Conservation (phyloP, 2,113 vertebrate genomes). For the Chunga burmeisteri region DNA sequence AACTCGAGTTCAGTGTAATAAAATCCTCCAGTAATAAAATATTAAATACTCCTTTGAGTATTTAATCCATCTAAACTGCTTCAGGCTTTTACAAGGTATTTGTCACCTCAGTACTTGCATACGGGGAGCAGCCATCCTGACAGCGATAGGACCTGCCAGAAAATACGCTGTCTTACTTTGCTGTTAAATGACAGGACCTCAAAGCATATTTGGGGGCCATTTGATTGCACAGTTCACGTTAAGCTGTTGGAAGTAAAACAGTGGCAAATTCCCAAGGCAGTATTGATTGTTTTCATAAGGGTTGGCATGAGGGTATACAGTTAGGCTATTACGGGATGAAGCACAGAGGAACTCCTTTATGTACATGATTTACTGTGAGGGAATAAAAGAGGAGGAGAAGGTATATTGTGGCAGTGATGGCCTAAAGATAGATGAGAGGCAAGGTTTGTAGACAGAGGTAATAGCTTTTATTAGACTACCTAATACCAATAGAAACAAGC, state of each 20-base stretch:
- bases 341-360: neutral
- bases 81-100: neutral
- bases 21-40: conserved; percentile 18
- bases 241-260: neutral
- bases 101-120: neutral
- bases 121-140: neutral
- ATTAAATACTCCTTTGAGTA: neutral
- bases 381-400: neutral
- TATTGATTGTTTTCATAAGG: neutral
- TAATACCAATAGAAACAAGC: neutral
- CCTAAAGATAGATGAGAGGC: neutral
- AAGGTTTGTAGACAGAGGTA: neutral
- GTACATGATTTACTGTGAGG: neutral
- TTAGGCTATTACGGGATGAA: neutral
- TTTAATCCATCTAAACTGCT: neutral
- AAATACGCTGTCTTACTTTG: neutral
- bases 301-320: neutral
- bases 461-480: neutral
- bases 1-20: neutral
- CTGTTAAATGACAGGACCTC: neutral
- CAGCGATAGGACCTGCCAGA: neutral
- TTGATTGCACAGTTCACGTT: neutral
- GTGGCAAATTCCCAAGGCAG: neutral
- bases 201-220: neutral
- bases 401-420: neutral